These are phyloP conservation scores for Holacanthella duospinosa DNA, from an alignment of 2,888 invertebrate species.

Conservation along the genomic window DNA sequence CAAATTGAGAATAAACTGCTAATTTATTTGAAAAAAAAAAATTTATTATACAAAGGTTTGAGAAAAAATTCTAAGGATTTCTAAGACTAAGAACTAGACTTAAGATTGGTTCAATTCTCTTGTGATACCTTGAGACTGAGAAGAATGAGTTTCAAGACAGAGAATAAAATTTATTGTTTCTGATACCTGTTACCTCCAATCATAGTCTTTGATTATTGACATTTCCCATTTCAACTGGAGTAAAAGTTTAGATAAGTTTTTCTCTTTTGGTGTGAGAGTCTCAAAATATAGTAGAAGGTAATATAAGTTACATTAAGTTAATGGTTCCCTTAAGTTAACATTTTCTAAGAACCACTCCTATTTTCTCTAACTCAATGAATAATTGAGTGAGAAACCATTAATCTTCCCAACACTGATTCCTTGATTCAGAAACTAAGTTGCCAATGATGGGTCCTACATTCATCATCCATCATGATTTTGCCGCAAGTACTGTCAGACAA, in stretches of 20 bases:
- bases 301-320: background rate
- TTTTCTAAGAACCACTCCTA: background rate
- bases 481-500: background rate
- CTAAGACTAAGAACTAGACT: no score
- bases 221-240: conserved; percentile 2
- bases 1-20: no score
- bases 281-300: background rate
- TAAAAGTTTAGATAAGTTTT: background rate
- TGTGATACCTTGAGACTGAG: no score
- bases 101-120: no score
- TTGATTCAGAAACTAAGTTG: background rate
- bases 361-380: conserved; percentile 17
- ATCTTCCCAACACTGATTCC: conserved; percentile 8
- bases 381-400: conserved; percentile 9
- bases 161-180: conserved; percentile 24
- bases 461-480: background rate
- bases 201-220: conserved; percentile 8
- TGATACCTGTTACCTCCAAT: conserved; percentile 26
- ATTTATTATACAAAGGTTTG: no score
- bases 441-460: background rate
- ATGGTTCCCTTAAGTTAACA: background rate
- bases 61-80: no score
- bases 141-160: background rate
- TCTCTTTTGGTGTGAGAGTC: background rate
- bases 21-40: no score